Evolutionary conservation across 2,113 vertebrate species (phyloP).

Genomic region (Elachura formosa): DNA sequence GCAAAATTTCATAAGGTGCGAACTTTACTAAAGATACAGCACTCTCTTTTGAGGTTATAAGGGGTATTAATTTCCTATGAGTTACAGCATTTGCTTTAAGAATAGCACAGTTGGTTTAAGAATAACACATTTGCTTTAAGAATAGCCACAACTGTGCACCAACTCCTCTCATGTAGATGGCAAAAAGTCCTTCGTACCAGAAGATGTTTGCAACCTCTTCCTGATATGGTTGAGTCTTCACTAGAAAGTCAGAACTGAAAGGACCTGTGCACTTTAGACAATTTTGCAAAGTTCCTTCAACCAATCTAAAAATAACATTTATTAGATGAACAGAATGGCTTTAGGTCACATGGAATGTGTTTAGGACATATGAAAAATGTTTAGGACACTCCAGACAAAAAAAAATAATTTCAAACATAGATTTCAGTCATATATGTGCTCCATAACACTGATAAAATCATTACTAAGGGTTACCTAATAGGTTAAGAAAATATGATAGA

Average conservation of each 20-base stretch:
- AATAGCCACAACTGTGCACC: background rate
- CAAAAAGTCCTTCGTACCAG: fast-evolving
- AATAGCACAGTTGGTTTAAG: too few species aligned
- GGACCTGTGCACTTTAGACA: background rate
- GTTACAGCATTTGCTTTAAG: background rate
- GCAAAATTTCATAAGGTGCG: background rate
- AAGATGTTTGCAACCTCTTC: background rate
- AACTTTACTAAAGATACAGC: background rate
- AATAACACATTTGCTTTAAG: too few species aligned
- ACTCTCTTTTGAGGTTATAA: background rate
- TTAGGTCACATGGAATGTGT: background rate
- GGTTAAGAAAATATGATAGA: background rate
- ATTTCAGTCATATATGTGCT: background rate
- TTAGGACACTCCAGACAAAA: background rate
- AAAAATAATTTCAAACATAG: background rate
- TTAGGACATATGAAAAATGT: background rate
- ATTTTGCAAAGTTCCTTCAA: background rate
- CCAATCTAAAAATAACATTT: background rate
- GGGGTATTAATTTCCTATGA: background rate
- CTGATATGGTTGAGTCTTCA: background rate
- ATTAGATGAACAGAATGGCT: background rate
- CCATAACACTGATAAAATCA: background rate
- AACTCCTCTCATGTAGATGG: background rate
- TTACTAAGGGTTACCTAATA: background rate
- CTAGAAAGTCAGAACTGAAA: background rate